Conservation (phyloP, 2,113 vertebrate genomes). For the Cynocephalus volans region DNA sequence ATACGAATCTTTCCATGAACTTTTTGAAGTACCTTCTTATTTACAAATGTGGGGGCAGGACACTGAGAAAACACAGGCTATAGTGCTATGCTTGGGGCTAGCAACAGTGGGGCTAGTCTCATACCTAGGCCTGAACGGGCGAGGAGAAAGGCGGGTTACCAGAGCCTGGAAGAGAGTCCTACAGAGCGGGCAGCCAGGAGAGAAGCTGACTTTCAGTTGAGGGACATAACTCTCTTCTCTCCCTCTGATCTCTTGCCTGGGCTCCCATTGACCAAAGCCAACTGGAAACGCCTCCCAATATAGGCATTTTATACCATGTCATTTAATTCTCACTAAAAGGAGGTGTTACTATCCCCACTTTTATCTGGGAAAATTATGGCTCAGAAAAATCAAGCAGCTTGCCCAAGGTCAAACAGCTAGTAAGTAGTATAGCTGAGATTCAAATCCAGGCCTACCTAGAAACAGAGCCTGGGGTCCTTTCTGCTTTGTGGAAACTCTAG, state of each 20-base stretch:
- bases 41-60: background rate
- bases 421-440: slow-evolving; percentile 7
- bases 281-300: background rate
- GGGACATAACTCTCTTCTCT: background rate
- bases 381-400: slow-evolving; percentile 53
- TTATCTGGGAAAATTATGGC: slow-evolving; percentile 29
- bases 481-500: background rate
- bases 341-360: background rate
- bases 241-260: slow-evolving; percentile 39
- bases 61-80: slow-evolving; percentile 9
- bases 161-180: background rate
- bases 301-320: background rate
- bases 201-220: slow-evolving; percentile 1
- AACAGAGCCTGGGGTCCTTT: background rate
- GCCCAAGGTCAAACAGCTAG: slow-evolving; percentile 23
- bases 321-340: slow-evolving; percentile 55
- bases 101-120: background rate
- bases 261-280: background rate
- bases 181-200: background rate
- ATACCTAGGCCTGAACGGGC: background rate
- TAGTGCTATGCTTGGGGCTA: background rate
- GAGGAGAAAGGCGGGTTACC: background rate
- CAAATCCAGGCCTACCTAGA: background rate
- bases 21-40: background rate
- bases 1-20: no score